Base-by-base conservation (phyloP, 2,888 invertebrate species). In the Balanococcus diminutus region DNA sequence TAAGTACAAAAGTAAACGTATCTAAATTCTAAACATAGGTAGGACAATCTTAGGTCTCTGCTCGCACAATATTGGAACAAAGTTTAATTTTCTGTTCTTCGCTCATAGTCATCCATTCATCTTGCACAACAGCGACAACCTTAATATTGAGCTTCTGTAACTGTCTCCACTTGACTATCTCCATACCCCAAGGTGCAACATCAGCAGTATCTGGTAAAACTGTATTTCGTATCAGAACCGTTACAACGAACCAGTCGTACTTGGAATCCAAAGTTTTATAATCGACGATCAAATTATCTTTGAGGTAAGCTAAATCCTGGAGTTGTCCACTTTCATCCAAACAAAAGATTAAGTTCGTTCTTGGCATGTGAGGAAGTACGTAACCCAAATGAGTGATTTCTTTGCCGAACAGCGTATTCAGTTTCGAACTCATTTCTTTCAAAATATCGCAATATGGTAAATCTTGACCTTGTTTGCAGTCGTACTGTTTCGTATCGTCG, bases 61-160 rank as follows among this genome's bases (percentile, higher is more conserved):
- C n/a, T 72, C 6, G 19, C 6, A 79, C 36, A 19, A 79, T 9
- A n/a, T 36, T 32, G 36, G 19, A 5, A 19, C 75, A 79, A 79
- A 79, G 36, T 19, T 2, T 32, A 5, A 1, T 32, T 6, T 19
- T 79, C 19, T 79, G 8, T n/a, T 79, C 75, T 19, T 79, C 75
- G 16, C 19, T 36, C 75, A 79, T 79, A 36, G 1, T 79, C 9
- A 19, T 2, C 75, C 75, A 79, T 36, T 79, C 8, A 36, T 79
- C 75, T 79, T 79, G 75, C 19, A 79, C 75, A 6, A 79, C 87
- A 87, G 75, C 87, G 87, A 61, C 87, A 87, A 86, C 87, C 86
- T 84, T 88, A 88, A 36, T 88, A 16, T 32, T 46, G 31, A 86
- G 46, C 75, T 79, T 86, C 16, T 14, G n/a, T 2, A 79, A 42